phyloP scores from a whole-genome alignment of 2,888 invertebrate genomes.

The Tiliacea citrago region DNA sequence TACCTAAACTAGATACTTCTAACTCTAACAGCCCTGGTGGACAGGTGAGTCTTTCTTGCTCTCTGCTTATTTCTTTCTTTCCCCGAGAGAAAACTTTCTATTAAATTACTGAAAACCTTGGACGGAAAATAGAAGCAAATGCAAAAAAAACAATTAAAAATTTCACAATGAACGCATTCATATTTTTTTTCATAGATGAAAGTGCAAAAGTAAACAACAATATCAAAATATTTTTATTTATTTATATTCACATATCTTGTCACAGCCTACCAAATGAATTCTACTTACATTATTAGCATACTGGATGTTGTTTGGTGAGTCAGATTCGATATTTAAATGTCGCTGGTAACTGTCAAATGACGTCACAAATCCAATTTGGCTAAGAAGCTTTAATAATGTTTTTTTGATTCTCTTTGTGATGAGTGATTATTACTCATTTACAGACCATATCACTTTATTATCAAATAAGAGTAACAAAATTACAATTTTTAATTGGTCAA shows the following conservation, averaged over 20 bases:
- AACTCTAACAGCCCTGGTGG: conserved; percentile 63
- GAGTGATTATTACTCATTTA: not conserved
- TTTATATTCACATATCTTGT: not conserved
- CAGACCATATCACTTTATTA: no score
- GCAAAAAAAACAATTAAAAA: not conserved
- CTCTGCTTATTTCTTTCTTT: conserved; percentile 29
- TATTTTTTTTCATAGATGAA: no score
- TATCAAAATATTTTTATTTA: no score
- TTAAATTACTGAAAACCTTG: not conserved
- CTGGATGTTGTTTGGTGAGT: conserved; percentile 18
- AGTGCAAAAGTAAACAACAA: no score
- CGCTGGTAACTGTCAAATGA: conserved; percentile 7
- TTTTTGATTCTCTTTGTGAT: no score
- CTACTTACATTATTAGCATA: conserved; percentile 40
- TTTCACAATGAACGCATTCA: not conserved
- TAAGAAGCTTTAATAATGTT: conserved; percentile 4
- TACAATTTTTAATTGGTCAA: no score
- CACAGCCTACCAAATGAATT: not conserved
- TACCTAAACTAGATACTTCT: conserved; percentile 56
- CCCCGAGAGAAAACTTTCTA: conserved; percentile 16
- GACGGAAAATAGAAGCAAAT: not conserved
- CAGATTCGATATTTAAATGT: conserved; percentile 16
- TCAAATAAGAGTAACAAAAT: no score
- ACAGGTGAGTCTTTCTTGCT: conserved; percentile 63
- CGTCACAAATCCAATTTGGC: conserved; percentile 13